Conservation (phyloP, 2,888 invertebrate genomes). For the Scaptomyza flava region DNA sequence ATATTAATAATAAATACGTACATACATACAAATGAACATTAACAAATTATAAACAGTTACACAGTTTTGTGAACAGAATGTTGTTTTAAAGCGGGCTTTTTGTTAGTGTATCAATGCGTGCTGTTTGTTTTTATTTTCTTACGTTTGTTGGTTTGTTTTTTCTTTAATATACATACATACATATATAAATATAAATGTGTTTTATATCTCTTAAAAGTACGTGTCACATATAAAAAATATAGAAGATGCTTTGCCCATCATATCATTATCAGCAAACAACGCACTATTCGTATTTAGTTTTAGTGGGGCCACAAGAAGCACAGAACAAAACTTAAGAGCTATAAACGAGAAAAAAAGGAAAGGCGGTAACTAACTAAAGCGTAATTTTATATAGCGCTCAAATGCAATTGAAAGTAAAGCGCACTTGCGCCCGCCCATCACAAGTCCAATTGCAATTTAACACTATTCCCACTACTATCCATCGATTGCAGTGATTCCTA, state of each 20-base stretch:
- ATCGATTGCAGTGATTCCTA: conserved; percentile 74
- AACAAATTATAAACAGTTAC: conserved; percentile 32
- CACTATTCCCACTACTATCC: conserved; percentile 48
- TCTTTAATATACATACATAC: conserved; percentile 57
- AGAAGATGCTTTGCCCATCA: conserved; percentile 57
- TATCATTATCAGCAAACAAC: conserved; percentile 49
- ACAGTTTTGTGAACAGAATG: conserved; percentile 41
- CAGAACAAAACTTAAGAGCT: conserved; percentile 69
- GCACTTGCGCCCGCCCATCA: conserved; percentile 57
- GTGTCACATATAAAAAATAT: conserved; percentile 77
- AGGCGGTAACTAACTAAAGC: conserved; percentile 76
- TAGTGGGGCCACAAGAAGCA: conserved; percentile 62
- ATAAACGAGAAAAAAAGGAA: conserved; percentile 63
- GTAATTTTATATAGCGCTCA: conserved; percentile 63
- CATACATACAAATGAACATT: conserved; percentile 53
- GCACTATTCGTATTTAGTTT: conserved; percentile 42
- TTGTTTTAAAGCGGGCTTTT: conserved; percentile 45
- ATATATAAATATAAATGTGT: conserved; percentile 64
- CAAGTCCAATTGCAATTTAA: conserved; percentile 66
- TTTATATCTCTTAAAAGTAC: conserved; percentile 71
- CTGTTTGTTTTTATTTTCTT: conserved; percentile 22
- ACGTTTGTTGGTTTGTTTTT: conserved; percentile 14
- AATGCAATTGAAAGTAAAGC: conserved; percentile 43
- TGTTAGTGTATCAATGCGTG: conserved; percentile 68
- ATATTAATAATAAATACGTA: conserved; percentile 65